Evolutionary conservation across 2,888 invertebrate genomes (phyloP), one percentile per base, ranked within the genome.

Genomic region (Limnephilus marmoratus): DNA sequence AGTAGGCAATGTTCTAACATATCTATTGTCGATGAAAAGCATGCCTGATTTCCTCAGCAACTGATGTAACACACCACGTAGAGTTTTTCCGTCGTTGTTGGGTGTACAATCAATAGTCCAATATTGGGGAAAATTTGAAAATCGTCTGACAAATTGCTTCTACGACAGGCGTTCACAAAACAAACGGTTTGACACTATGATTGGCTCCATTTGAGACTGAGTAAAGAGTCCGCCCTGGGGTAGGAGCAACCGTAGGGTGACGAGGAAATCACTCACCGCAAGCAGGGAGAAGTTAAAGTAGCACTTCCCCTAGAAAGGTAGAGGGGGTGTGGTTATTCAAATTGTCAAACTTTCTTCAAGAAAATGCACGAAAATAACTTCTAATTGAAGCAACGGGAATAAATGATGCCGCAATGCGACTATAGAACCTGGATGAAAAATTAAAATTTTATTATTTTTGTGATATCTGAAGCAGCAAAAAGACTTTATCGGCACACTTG

Each of bases 121-220:
- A 90, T 90, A 90, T 90, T 81, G 90, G 90, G 45, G 90, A 29
- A 90, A 90, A 90, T 90, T 90, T 90, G 90, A 90, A 90, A 90
- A 90, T 90, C 90, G 90, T 80, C 90, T 90, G 90, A 90, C 82
- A 90, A 90, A 90, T 90, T 90, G 90, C 90, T 90, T 90, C 81
- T n/a, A 90, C 41, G 45, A 41, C 90, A 80, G 80, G 90, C 90
- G 45, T 90, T 90, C 80, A 81, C 90, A 90, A 90, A 81, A 90
- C 90, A 90, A 90, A 90, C 81, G 82, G 81, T 90, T 90, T 90
- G 90, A 90, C 90, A 82, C 90, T 45, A 80, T 81, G 90, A 90
- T 90, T 90, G 82, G 80, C 81, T 90, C 90, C 90, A 90, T 90
- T 90, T 90, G 90, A 90, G 45, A 90, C 81, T 90, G 90, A 41